Conservation (phyloP, 1,140 invertebrate genomes). For the Bombus affinis region DNA sequence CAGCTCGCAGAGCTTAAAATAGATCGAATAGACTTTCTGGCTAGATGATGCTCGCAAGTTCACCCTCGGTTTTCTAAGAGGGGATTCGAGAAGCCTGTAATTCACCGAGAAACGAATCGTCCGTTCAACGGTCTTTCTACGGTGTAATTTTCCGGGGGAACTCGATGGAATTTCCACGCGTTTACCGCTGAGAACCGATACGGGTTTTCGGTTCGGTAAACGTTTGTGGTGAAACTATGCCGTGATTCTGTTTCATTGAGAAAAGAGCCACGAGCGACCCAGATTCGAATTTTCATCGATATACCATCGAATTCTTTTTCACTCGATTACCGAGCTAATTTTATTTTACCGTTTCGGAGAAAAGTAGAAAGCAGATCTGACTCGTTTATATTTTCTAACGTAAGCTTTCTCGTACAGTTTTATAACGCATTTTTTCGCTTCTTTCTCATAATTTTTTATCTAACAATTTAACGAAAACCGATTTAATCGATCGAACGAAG, state of each 20-base stretch:
- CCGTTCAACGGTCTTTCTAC: slow-evolving; percentile 10
- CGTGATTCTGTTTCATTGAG: background rate
- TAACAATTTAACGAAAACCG: no score
- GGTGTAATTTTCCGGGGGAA: background rate
- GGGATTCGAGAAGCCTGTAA: slow-evolving; percentile 41
- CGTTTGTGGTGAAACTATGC: background rate
- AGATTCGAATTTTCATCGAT: background rate
- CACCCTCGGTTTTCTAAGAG: slow-evolving; percentile 26
- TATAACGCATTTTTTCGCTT: no score
- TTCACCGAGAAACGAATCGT: slow-evolving; percentile 22
- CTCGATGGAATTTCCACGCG: background rate
- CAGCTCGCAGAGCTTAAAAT: slow-evolving; percentile 4
- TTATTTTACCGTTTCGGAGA: no score
- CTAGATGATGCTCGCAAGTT: slow-evolving; percentile 14
- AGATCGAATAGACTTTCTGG: slow-evolving; percentile 22
- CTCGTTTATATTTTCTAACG: no score
- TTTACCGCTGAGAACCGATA: slow-evolving; percentile 12
- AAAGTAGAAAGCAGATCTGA: no score
- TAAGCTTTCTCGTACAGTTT: no score
- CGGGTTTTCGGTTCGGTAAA: background rate
- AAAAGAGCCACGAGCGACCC: background rate
- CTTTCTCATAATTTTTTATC: no score
- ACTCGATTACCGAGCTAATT: no score
- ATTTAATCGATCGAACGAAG: no score
- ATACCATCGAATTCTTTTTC: no score